phyloP scores from a whole-genome alignment of 1,140 invertebrate species.

The Aporrectodea caliginosa region DNA sequence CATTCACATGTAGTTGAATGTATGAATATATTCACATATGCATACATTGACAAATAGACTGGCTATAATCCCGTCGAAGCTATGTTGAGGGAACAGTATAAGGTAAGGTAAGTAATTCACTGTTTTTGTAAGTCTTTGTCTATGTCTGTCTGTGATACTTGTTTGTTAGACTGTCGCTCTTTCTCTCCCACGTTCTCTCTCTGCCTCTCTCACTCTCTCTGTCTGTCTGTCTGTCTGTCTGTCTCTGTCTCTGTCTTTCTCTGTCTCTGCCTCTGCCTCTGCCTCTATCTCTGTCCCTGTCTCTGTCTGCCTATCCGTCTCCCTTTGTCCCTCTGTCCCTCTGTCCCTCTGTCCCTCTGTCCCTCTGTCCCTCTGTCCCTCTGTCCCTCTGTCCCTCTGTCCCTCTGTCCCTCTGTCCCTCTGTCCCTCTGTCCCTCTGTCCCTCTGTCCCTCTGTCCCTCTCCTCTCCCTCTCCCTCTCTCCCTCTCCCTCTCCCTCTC shows the following conservation, averaged over 20 bases:
- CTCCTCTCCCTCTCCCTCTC: not conserved
- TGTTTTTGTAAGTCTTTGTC: too few species aligned
- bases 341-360: not conserved
- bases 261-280: not conserved
- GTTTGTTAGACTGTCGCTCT: too few species aligned
- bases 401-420: not conserved
- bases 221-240: too few species aligned
- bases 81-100: too few species aligned
- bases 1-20: too few species aligned
- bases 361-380: not conserved
- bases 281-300: not conserved
- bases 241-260: not conserved
- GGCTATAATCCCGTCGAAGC: too few species aligned
- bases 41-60: too few species aligned
- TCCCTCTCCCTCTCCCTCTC: not conserved
- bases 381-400: not conserved
- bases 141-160: too few species aligned
- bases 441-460: not conserved
- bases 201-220: too few species aligned
- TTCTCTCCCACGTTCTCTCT: too few species aligned
- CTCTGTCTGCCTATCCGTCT: not conserved
- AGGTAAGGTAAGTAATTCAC: too few species aligned
- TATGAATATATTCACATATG: too few species aligned
- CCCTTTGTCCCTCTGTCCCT: not conserved
- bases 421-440: not conserved